Percentiles rank a stretch among this genome's conserved stretches.
These are phyloP conservation scores for Triops longicaudatus DNA, from an alignment of 1,140 invertebrate genomes.

Conservation along the genomic window DNA sequence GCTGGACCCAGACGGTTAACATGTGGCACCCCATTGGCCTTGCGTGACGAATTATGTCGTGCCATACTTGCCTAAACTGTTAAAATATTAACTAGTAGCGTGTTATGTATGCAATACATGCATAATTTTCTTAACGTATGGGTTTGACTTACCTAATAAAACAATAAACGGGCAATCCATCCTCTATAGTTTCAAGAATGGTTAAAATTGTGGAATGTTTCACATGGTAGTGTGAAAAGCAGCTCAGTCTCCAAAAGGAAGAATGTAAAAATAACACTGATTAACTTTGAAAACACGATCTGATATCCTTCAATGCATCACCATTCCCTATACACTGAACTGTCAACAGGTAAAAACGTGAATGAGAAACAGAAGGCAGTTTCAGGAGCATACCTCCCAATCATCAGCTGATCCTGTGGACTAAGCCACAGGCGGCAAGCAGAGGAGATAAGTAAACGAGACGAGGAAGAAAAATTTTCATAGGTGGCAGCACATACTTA, in stretches of 20 bases:
- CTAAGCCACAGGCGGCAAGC: too few relatives aligned
- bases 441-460: too few relatives aligned
- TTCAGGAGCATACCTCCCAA: background rate
- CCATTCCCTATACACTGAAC: background rate
- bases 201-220: too few relatives aligned
- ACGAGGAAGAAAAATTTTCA: too few relatives aligned
- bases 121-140: too few relatives aligned
- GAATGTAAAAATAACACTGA: too few relatives aligned
- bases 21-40: background rate
- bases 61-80: slow-evolving; percentile 3
- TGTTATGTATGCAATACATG: too few relatives aligned
- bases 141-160: background rate
- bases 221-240: too few relatives aligned
- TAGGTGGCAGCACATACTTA: too few relatives aligned
- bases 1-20: background rate
- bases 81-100: background rate
- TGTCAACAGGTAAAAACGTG: slow-evolving; percentile 15
- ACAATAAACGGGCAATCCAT: background rate
- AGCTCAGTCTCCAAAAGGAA: too few relatives aligned
- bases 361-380: background rate
- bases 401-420: too few relatives aligned
- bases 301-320: background rate
- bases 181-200: background rate
- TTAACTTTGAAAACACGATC: background rate
- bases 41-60: background rate